Percentiles rank a stretch among this genome's conserved stretches.
phyloP scores from a whole-genome alignment of 2,888 invertebrate species.

The Megastigmus dorsalis region DNA sequence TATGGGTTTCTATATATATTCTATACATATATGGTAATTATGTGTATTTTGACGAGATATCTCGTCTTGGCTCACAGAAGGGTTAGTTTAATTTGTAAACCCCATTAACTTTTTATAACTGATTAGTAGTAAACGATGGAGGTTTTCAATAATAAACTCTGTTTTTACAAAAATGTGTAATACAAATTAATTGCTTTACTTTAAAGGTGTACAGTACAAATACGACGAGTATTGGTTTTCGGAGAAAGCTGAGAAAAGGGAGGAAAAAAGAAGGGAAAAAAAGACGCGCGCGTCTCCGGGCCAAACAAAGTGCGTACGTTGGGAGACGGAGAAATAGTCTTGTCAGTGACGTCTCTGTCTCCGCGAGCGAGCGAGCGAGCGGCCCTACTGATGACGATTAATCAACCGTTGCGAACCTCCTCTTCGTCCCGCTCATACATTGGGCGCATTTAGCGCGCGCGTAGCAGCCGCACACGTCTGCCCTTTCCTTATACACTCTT shows the following conservation, averaged over 20 bases:
- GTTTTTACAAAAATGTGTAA: too few species aligned
- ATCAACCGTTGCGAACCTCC: constrained; percentile 60
- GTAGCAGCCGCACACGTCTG: neutral
- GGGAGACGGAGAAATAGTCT: constrained; percentile 46
- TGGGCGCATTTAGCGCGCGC: constrained; percentile 50
- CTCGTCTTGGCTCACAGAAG: too few species aligned
- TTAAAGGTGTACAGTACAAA: too few species aligned
- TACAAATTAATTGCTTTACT: too few species aligned
- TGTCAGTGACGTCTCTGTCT: constrained; percentile 56
- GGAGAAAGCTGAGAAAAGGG: neutral
- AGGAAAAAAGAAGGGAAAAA: constrained; percentile 1
- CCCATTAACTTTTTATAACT: too few species aligned
- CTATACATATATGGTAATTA: too few species aligned
- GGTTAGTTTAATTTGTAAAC: too few species aligned
- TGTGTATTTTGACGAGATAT: too few species aligned
- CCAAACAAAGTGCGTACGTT: constrained; percentile 32
- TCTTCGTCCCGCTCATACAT: constrained; percentile 27
- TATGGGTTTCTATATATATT: too few species aligned
- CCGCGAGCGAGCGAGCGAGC: constrained; percentile 58
- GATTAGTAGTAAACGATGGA: too few species aligned
- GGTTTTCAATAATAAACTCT: too few species aligned
- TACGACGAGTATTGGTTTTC: neutral
- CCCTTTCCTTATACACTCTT: constrained; percentile 5
- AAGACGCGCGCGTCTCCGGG: neutral
- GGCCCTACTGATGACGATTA: constrained; percentile 63